Evolutionary conservation across 1,140 invertebrate species (phyloP), one percentile per base, ranked within the genome.

Genomic region (Bombus vancouverensis): DNA sequence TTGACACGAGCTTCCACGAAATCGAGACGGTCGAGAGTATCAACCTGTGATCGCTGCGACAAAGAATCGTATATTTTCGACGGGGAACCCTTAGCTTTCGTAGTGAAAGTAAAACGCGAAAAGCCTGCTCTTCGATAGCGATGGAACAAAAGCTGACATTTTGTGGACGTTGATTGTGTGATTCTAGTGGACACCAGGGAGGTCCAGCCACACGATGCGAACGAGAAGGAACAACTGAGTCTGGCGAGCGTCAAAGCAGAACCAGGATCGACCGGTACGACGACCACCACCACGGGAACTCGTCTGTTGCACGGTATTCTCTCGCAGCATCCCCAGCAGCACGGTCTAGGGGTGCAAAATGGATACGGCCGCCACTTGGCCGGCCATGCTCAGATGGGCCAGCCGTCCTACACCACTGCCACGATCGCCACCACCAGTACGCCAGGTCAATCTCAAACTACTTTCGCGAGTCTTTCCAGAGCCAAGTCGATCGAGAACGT

Each of bases 301-400:
- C 91, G 94, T 66, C 95, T 97, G 53, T 94, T 97, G 42, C 96
- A 97, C 87, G 96, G 96, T 18, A 96, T 97, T 73, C 93, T 96
- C 32, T 96, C 95, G 82, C 96, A 96, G 91, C 96, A 96, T 91
- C 95, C 95, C 81, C 95, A 95, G 86, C 94, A 95, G 74, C 94
- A 95, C 70, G 85, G 88, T 66, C 70, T 95, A 77, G 86, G 85
- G 28, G 86, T 94, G 68, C 94, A 94, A 80, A 95, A 94, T 73
- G 93, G 94, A 73, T 95, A 95, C 80, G 92, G 92, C 75, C 93
- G 95, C 81, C 94, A 95, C 87, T 91, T 95, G 87, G 89, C 90
- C 73, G 94, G 92, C 88, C 94, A 95, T 72, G 85, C 92, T 90
- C 94, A 94, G 86, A 91, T 95, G 86, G 93, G 90, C 71, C 94